Base-by-base conservation (phyloP, 2,888 invertebrate species). In the Rhogogaster chlorosoma region DNA sequence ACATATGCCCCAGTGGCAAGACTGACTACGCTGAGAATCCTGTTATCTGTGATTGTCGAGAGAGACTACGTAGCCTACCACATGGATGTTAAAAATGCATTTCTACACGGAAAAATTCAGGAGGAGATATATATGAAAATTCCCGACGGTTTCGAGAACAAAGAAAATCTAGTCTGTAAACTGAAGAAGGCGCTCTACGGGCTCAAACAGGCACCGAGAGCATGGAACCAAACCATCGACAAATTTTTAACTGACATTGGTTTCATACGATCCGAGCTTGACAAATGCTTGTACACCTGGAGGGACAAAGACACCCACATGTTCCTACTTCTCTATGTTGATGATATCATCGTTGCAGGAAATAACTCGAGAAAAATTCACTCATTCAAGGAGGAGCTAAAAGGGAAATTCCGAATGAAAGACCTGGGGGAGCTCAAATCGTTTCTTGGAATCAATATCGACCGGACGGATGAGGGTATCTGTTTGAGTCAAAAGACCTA, bases 1-100 rank as follows among this genome's bases (percentile, higher is more conserved):
- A 90, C 88, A 4, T 90, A 88, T 84, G 88, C 90, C 77, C 90
- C 90, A 38, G 90, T 90, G 9, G 90, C 87, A 18, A 64, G 88
- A 26, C 71, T 87, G 12, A 84, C 86, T 36, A 88, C 88, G 1
- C 5, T 77, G 32, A 22, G 77, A 32, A 38, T n/a, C 5, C 53
- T 77, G 4, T 26, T 77, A 18, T 22, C 77, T 7, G 84, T 87
- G 49, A 22, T 22, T 12, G n/a, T 9, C 29, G 29, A 77, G 10
- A 15, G 49, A 2, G 38, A 29, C 78, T 53, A n/a, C 10, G 12
- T 2, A 18, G 26, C 42, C n/a, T 18, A 32, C 4, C 85, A 87
- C 22, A 67, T 86, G 22, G 87, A 87, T 78, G 84, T 87, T 22
- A 85, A 84, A 61, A 80, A 78, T 84, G 84, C 84, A 53, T 86